A percentile compares a stretch with the other conserved stretches of the same genome.
These are phyloP conservation scores for Oriolus oriolus DNA, from an alignment of 2,113 vertebrate genomes.

Conservation along the genomic window DNA sequence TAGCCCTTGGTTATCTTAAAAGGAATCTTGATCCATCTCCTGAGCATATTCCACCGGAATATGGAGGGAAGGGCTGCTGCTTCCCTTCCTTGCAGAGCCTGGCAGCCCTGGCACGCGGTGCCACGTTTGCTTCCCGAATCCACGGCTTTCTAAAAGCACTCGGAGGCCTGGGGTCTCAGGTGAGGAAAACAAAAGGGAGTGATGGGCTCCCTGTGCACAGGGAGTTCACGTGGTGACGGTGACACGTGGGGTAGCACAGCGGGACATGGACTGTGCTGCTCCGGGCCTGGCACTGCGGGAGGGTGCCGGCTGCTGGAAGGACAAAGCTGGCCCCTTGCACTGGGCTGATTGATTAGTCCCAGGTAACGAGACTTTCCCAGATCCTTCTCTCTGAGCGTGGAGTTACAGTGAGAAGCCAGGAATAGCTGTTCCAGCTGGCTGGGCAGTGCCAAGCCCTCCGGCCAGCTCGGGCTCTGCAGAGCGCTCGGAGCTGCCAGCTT, in stretches of 20 bases:
- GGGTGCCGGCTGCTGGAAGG: background rate
- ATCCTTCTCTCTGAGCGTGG: background rate
- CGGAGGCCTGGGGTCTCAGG: background rate
- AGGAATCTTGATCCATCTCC: background rate
- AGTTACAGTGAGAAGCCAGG: background rate
- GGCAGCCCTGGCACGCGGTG: accelerated
- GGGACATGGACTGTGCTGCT: background rate
- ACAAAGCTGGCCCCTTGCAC: background rate
- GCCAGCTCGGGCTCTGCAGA: background rate
- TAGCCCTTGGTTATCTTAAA: background rate
- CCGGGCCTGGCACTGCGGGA: background rate
- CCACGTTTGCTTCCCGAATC: background rate
- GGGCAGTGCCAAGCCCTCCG: background rate
- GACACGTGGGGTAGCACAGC: background rate
- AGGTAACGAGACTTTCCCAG: background rate
- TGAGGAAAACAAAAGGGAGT: background rate
- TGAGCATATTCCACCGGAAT: background rate
- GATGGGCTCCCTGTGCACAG: background rate
- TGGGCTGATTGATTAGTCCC: conserved; percentile 19
- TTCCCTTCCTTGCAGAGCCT: background rate
- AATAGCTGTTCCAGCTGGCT: conserved; percentile 17
- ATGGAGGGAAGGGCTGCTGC: background rate
- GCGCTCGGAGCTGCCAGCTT: background rate
- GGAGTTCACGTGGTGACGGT: background rate
- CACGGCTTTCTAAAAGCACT: background rate